Base-by-base conservation (phyloP, 2,797 vertebrate species). In the Diceros bicornis region DNA sequence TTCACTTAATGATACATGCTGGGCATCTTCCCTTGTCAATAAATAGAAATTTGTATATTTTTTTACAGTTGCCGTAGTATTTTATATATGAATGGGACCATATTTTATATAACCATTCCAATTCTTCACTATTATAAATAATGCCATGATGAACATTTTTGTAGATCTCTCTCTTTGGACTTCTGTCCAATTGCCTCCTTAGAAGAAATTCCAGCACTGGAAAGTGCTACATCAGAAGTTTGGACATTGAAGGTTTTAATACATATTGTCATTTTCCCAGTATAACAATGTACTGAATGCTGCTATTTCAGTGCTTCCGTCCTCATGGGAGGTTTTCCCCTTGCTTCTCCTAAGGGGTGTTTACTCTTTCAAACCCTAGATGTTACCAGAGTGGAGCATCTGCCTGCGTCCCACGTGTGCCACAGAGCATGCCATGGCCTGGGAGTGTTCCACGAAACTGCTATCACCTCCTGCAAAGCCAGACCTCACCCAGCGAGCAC, bases 281-380 rank as follows among this genome's bases (percentile, higher is more conserved):
- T 12, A 6, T 7, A 2, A n/a, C 12, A 27, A 44, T n/a, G 69
- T 47, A 0, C 25, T 9, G 47, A 20, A 9, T 55, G 29, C 25
- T 25, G 50, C 37, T n/a, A 3, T 61, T 55, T 37, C 4, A 11
- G 83, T 47, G 41, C 29, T 25, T 44, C 37, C 21, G 7, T 23
- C 44, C 86, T 44, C 16, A 2, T 50, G 7, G 27, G 14, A 8
- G 6, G 3, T 47, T 14, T 4, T 20, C 37, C 68, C 21, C 2
- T 0, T 68, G 57, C 50, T 32, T 79, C 84, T 66, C 55, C 77
- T 91, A 69, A 97, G 44, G 18, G 90, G 9, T 1, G 20, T 71
- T n/a, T 21, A 5, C 75, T 79, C 72, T 95, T 74, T 93, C 62
- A 32, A 57, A 64, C 82, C n/a, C n/a, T 62, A 97, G 97, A 92